These are phyloP conservation scores for Athalia cordata DNA, from an alignment of 2,888 invertebrate species.

Conservation along the genomic window DNA sequence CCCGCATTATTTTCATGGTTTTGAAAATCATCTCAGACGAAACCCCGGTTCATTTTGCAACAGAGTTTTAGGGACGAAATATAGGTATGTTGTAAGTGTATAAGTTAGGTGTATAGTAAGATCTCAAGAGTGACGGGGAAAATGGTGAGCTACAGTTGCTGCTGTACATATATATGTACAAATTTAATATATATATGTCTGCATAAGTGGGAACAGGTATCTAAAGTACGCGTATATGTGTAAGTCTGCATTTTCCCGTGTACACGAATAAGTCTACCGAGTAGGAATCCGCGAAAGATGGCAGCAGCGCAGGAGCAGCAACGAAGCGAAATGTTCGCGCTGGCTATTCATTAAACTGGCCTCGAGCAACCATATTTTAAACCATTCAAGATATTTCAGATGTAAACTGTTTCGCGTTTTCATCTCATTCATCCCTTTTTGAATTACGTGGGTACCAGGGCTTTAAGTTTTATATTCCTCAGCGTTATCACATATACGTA, in stretches of 20 bases:
- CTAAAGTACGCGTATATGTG: not conserved
- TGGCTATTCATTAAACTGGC: constrained; percentile 30
- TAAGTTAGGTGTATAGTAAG: not conserved
- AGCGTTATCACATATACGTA: not conserved
- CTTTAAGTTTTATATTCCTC: constrained; percentile 13
- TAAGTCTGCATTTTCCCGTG: not conserved
- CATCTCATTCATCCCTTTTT: constrained; percentile 37
- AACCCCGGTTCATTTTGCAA: constrained; percentile 4
- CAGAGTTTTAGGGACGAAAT: not conserved
- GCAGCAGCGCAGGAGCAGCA: not conserved
- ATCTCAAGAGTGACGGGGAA: constrained; percentile 13
- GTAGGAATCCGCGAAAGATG: not conserved
- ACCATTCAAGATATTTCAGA: constrained; percentile 46
- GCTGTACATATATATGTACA: not conserved
- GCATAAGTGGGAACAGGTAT: not conserved
- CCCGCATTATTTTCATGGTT: not conserved
- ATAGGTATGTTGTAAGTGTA: constrained; percentile 15
- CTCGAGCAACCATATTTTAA: constrained; percentile 32
- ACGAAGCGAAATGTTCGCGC: constrained; percentile 36
- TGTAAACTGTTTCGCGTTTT: constrained; percentile 45
- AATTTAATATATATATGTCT: not conserved
- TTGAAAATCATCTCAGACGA: constrained; percentile 20
- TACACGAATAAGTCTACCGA: not conserved
- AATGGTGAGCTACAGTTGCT: constrained; percentile 12
- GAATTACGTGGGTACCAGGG: constrained; percentile 26